These are phyloP conservation scores for Polia nebulosa DNA, from an alignment of 2,888 invertebrate genomes.

Conservation along the genomic window DNA sequence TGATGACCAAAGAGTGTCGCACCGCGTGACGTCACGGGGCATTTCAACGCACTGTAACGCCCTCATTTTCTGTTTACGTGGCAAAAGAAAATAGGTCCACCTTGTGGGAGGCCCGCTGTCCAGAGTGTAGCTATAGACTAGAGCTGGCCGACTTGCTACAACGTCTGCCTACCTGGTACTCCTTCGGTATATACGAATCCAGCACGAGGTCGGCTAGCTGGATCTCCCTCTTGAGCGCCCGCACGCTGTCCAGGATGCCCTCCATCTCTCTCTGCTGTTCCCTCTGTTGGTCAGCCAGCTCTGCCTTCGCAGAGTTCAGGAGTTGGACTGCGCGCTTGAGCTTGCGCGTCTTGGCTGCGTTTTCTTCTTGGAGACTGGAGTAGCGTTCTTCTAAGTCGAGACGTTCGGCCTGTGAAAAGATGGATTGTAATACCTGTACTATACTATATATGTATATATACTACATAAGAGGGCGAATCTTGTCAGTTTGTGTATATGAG, in stretches of 20 bases:
- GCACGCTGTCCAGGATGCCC: constrained; percentile 97
- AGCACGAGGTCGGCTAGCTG: constrained; percentile 97
- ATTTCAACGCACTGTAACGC: too few relatives aligned
- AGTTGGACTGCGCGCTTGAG: constrained; percentile 97
- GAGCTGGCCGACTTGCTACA: background rate
- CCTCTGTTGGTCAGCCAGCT: constrained; percentile 96
- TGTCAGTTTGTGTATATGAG: too few relatives aligned
- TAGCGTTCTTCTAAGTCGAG: constrained; percentile 98
- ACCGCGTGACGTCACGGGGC: too few relatives aligned
- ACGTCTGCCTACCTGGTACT: constrained; percentile 93
- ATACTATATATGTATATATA: too few relatives aligned
- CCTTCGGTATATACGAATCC: constrained; percentile 97
- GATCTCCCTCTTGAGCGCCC: constrained; percentile 97
- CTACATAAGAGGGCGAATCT: too few relatives aligned
- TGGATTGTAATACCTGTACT: background rate
- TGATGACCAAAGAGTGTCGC: too few relatives aligned
- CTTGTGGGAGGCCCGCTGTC: too few relatives aligned
- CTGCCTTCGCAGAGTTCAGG: constrained; percentile 96
- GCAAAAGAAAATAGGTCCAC: too few relatives aligned
- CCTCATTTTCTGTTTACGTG: too few relatives aligned
- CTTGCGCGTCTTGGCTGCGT: constrained; percentile 97
- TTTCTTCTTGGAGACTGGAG: constrained; percentile 98
- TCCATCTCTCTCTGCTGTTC: constrained; percentile 99
- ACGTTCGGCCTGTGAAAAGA: constrained; percentile 93
- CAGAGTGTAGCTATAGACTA: too few relatives aligned